A percentile compares a stretch with the other conserved stretches of the same genome.
These are phyloP conservation scores for Cyprinodon tularosa DNA, from an alignment of 2,113 vertebrate genomes.

Conservation along the genomic window DNA sequence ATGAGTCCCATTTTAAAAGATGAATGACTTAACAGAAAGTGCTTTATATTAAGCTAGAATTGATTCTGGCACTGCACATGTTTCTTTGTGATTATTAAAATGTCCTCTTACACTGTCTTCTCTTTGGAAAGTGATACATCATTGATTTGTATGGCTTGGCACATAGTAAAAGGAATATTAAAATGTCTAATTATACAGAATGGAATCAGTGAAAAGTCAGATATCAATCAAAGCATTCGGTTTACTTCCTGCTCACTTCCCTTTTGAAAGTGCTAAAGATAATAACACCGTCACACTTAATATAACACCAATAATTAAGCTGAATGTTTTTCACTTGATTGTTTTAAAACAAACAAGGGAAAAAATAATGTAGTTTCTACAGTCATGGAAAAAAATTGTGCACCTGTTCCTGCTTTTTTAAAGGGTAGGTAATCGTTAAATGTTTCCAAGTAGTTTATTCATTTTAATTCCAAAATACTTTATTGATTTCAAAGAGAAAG, in stretches of 20 bases:
- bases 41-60: conserved; percentile 42
- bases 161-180: not conserved
- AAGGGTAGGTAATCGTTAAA: too few relatives aligned
- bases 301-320: not conserved
- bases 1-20: conserved; percentile 42
- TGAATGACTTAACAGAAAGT: conserved; percentile 22
- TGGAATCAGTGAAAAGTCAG: not conserved
- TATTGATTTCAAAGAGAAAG: too few relatives aligned
- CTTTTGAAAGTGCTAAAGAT: not conserved
- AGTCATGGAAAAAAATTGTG: not conserved
- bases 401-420: not conserved
- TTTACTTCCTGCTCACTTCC: not conserved
- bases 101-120: not conserved
- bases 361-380: not conserved
- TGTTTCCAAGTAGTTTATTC: too few relatives aligned
- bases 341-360: not conserved
- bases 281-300: not conserved
- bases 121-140: not conserved
- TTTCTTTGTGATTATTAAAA: not conserved
- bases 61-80: not conserved
- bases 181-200: not conserved
- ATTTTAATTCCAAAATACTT: too few relatives aligned
- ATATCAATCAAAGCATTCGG: not conserved
- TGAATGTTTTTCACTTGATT: not conserved
- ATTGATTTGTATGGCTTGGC: not conserved